Evolutionary conservation across 1,140 invertebrate genomes (phyloP).

Genomic region (Drosophila suzukii): DNA sequence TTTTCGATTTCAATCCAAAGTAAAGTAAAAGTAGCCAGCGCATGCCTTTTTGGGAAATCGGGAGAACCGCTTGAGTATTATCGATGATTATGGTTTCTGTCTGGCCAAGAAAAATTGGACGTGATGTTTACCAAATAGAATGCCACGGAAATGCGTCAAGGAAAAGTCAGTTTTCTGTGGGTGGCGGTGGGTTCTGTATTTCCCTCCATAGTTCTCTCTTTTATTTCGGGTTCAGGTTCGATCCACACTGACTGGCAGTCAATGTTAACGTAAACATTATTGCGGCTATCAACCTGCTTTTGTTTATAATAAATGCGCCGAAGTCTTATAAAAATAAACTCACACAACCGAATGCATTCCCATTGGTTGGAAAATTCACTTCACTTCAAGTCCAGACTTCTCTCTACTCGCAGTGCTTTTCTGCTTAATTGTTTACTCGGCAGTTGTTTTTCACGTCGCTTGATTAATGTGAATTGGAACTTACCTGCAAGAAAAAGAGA

Average conservation of each 20-base stretch:
- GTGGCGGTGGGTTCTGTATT: conserved; percentile 13
- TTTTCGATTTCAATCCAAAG: conserved; percentile 39
- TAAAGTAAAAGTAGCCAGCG: conserved; percentile 69
- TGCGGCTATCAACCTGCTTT: conserved; percentile 22
- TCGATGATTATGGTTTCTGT: conserved; percentile 22
- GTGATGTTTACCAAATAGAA: conserved; percentile 63
- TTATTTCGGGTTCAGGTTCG: conserved; percentile 29
- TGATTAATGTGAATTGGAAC: conserved; percentile 63
- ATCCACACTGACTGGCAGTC: conserved; percentile 53
- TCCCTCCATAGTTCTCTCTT: neutral
- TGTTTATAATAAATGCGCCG: conserved; percentile 51
- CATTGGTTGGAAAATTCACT: conserved; percentile 19
- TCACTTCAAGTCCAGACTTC: conserved; percentile 20
- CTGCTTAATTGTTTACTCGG: conserved; percentile 28
- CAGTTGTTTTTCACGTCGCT: conserved; percentile 51
- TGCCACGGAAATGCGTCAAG: conserved; percentile 73
- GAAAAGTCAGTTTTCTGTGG: conserved; percentile 36
- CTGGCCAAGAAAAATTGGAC: conserved; percentile 37
- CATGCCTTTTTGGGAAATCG: conserved; percentile 9
- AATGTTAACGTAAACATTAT: conserved; percentile 75
- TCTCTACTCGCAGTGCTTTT: conserved; percentile 21
- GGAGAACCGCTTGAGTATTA: conserved; percentile 16
- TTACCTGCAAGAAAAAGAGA: conserved; percentile 57
- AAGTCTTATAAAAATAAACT: conserved; percentile 45
- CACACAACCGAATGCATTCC: conserved; percentile 26